phyloP scores from a whole-genome alignment of 2,113 vertebrate species.

The Dipodomys stephensi region DNA sequence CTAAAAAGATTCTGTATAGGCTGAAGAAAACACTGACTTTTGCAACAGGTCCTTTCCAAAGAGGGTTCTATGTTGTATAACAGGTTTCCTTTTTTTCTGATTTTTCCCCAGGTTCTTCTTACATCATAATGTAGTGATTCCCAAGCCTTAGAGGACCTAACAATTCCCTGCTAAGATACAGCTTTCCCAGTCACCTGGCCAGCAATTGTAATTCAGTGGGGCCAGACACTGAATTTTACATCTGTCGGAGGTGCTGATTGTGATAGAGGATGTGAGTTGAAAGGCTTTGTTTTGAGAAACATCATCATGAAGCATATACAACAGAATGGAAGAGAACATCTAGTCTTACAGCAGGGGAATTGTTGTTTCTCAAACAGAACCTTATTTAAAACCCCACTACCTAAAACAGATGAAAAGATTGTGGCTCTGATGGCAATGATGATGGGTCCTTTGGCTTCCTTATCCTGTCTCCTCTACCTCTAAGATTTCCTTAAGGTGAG shows the following conservation, averaged over 20 bases:
- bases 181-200: background rate
- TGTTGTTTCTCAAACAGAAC: conserved; percentile 68
- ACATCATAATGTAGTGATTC: background rate
- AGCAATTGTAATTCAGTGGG: background rate
- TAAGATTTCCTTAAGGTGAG: background rate
- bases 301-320: background rate
- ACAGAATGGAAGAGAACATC: background rate
- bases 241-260: background rate
- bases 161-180: background rate
- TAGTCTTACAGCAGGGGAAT: background rate
- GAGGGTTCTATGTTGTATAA: background rate
- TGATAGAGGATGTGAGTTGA: background rate
- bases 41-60: background rate
- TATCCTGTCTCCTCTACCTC: background rate
- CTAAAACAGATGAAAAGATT: background rate
- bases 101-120: background rate
- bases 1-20: background rate
- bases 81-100: background rate
- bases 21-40: background rate
- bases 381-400: background rate
- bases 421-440: background rate
- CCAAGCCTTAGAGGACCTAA: background rate
- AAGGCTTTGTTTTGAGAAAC: background rate
- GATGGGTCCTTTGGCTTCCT: background rate
- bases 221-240: background rate